These are phyloP conservation scores for Asarcornis scutulata DNA, from an alignment of 2,113 vertebrate species.

Conservation along the genomic window DNA sequence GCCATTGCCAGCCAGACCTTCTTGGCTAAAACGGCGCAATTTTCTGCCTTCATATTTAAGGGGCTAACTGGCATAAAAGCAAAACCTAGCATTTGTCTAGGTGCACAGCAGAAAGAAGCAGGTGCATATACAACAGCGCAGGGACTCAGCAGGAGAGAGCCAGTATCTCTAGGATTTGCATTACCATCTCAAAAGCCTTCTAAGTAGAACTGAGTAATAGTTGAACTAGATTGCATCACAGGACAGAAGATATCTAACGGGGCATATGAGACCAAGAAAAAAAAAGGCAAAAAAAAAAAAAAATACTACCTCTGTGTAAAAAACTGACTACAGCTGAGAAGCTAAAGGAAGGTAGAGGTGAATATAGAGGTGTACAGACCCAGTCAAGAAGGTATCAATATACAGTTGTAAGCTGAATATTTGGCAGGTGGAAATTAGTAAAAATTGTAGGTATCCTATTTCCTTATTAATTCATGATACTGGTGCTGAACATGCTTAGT, in stretches of 20 bases:
- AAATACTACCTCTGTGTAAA: background rate
- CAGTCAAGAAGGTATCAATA: background rate
- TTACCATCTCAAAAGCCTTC: background rate
- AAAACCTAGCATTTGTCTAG: background rate
- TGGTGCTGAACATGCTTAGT: background rate
- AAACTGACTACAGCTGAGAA: background rate
- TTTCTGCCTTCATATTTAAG: conserved; percentile 14
- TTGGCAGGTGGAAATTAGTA: background rate
- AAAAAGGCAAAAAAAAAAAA: background rate
- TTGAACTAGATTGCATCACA: background rate
- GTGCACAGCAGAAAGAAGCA: conserved; percentile 16
- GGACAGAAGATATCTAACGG: background rate
- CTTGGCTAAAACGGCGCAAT: background rate
- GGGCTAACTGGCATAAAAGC: background rate
- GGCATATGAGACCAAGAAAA: background rate
- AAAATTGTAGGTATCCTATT: background rate
- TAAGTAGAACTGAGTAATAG: background rate
- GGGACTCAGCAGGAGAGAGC: background rate
- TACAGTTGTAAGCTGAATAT: background rate
- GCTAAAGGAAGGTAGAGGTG: background rate
- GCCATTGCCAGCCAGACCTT: conserved; percentile 18
- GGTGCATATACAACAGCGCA: background rate
- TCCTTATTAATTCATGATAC: background rate
- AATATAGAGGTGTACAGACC: background rate
- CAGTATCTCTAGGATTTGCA: background rate